phyloP scores from a whole-genome alignment of 2,113 vertebrate genomes.

The Drymodes brunneopygia region DNA sequence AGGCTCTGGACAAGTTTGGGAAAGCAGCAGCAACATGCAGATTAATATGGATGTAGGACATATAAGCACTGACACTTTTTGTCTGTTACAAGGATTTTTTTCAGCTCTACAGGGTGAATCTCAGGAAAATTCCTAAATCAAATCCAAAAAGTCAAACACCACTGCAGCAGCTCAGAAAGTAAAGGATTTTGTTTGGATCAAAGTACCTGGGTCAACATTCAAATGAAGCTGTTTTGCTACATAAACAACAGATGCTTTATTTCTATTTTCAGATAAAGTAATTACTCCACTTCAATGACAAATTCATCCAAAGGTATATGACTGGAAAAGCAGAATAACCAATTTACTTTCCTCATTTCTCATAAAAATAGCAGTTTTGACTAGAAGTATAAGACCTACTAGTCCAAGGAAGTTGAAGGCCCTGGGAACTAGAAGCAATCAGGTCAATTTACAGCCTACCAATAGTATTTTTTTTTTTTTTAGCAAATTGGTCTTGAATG shows the following conservation, averaged over 20 bases:
- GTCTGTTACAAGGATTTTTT: background rate
- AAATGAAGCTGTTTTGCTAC: background rate
- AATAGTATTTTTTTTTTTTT: background rate
- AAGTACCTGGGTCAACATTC: background rate
- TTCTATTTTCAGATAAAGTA: background rate
- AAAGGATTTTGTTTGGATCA: background rate
- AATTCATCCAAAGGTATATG: background rate
- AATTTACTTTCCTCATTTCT: background rate
- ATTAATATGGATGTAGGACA: background rate
- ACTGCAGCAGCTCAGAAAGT: background rate
- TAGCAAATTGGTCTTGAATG: background rate
- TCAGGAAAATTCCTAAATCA: background rate
- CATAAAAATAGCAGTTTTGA: background rate
- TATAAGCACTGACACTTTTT: background rate
- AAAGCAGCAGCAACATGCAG: background rate
- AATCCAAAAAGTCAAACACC: background rate
- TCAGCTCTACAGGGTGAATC: background rate
- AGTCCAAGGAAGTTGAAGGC: background rate
- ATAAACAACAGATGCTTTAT: background rate
- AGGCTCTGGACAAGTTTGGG: background rate
- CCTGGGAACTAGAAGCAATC: background rate
- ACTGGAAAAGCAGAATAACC: background rate
- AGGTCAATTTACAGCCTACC: background rate
- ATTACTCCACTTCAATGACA: background rate
- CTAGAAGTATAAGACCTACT: background rate